Evolutionary conservation across 2,113 vertebrate genomes (phyloP).

Genomic region (Oxyura jamaicensis): DNA sequence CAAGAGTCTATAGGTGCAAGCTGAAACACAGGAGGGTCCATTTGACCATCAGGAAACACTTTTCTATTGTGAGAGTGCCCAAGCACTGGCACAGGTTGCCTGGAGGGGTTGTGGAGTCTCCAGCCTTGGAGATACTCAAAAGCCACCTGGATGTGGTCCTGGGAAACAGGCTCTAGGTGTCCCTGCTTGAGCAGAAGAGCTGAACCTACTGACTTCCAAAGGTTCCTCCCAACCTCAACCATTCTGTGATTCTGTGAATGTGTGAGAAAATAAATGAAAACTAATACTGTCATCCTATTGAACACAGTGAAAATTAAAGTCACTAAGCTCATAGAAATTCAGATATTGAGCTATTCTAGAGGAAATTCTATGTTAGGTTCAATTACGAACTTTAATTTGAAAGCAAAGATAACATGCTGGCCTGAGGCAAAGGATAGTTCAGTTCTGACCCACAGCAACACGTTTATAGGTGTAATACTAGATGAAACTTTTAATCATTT

Average conservation of each 20-base stretch:
- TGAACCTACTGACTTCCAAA: neutral
- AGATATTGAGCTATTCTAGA: neutral
- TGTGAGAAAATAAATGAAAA: neutral
- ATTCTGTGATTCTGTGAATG: neutral
- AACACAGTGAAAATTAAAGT: neutral
- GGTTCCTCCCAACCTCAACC: neutral
- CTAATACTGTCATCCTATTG: neutral
- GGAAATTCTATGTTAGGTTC: neutral
- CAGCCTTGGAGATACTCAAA: neutral
- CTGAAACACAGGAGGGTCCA: neutral
- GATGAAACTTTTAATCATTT: neutral
- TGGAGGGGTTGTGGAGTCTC: neutral
- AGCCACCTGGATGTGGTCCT: rapidly evolving
- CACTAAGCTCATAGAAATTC: neutral
- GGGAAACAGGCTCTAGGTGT: neutral
- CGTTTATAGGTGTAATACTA: neutral
- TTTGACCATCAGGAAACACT: neutral
- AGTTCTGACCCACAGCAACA: neutral
- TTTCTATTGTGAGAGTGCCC: neutral
- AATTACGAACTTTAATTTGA: neutral
- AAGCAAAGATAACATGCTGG: neutral
- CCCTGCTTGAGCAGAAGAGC: neutral
- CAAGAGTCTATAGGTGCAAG: neutral
- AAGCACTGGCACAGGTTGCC: neutral
- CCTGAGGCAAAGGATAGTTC: neutral